Evolutionary conservation across 2,113 vertebrate genomes (phyloP), one percentile per base, ranked within the genome.

Genomic region (Heloderma charlesbogerti): DNA sequence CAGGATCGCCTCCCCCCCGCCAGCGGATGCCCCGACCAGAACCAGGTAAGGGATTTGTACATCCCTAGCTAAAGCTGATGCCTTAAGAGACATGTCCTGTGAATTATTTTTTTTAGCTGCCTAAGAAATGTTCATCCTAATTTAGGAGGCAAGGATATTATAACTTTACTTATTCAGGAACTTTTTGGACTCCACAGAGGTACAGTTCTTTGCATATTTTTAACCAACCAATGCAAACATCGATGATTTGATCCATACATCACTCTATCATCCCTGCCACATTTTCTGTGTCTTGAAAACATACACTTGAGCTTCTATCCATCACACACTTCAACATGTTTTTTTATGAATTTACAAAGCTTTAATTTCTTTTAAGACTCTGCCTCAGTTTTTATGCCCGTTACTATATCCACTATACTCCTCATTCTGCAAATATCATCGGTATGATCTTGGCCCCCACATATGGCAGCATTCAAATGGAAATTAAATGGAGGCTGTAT

Each of bases 71-170:
- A n/a, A n/a, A n/a, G n/a, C n/a, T n/a, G n/a, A n/a, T n/a, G n/a
- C n/a, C n/a, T n/a, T n/a, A n/a, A n/a, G n/a, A n/a, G n/a, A n/a
- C n/a, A n/a, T n/a, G n/a, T n/a, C n/a, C n/a, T n/a, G n/a, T n/a
- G n/a, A n/a, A n/a, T n/a, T n/a, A n/a, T n/a, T n/a, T 95, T 96
- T 92, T 96, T 96, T 92, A 95, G 92, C 94, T 95, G 78, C 88
- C 75, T 40, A 89, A 94, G 94, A 97, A 92, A 92, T 67, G 51
- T 86, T 82, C 93, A 93, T 97, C 95, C 92, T 96, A 96, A 97
- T 97, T 96, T 97, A 96, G 87, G 57, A 93, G 91, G 63, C 82
- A 89, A 95, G 86, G 87, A 84, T 85, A 91, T 91, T 88, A 85
- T 90, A 94, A 90, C 87, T 93, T 96, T 95, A 93, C 92, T 94